Evolutionary conservation across 2,113 vertebrate genomes (phyloP).

Genomic region (Leptobrachium ailaonicum): DNA sequence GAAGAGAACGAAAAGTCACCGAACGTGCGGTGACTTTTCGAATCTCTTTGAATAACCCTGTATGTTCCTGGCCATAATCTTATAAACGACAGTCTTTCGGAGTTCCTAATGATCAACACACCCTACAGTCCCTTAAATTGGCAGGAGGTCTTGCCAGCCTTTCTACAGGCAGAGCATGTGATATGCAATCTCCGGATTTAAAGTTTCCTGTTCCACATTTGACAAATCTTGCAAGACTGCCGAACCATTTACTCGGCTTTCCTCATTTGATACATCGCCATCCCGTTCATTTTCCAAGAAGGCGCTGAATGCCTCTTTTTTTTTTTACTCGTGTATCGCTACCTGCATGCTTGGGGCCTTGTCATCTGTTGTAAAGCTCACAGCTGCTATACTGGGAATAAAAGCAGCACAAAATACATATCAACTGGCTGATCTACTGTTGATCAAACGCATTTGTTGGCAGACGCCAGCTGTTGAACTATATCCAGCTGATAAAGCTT

Average conservation of each 20-base stretch:
- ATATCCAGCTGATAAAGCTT: constrained; percentile 5
- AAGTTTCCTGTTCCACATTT: not conserved
- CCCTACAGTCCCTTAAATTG: too few species aligned
- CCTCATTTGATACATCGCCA: not conserved
- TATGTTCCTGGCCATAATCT: too few species aligned
- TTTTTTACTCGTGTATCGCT: not conserved
- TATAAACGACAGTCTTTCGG: too few species aligned
- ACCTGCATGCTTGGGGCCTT: constrained; percentile 1
- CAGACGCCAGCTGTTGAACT: constrained; percentile 26
- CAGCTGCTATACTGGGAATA: constrained; percentile 5
- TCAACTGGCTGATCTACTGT: not conserved
- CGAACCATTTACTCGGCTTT: not conserved
- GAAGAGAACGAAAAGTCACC: too few species aligned
- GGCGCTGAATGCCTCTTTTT: not conserved
- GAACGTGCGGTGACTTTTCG: too few species aligned
- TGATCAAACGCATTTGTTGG: constrained; percentile 9
- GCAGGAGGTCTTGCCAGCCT: too few species aligned
- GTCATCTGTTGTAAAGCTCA: constrained; percentile 28
- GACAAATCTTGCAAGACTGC: not conserved
- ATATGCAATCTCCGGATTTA: too few species aligned
- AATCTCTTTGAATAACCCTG: too few species aligned
- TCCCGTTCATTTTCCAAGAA: not conserved
- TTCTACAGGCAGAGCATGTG: too few species aligned
- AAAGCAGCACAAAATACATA: not conserved
- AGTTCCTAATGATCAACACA: too few species aligned